Evolutionary conservation across 2,113 vertebrate genomes (phyloP).

Genomic region (Chionis minor): DNA sequence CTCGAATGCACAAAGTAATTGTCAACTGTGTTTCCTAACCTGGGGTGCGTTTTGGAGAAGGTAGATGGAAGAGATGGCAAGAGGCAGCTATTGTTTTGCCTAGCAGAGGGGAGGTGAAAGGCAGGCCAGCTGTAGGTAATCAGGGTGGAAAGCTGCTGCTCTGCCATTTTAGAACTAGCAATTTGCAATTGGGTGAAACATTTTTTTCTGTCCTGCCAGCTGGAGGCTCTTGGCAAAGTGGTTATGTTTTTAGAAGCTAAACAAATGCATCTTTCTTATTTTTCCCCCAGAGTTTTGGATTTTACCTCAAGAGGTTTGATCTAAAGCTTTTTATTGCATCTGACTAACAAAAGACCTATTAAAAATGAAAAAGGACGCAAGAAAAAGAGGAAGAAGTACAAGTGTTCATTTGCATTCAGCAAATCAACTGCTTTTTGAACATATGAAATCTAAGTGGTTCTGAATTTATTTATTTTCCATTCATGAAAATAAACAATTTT

Average conservation of each 20-base stretch:
- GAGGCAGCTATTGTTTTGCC: not conserved
- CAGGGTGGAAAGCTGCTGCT: not conserved
- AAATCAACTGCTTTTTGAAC: constrained; percentile 9
- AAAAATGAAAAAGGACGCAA: constrained; percentile 11
- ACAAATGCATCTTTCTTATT: constrained; percentile 41
- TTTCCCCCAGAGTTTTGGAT: not conserved
- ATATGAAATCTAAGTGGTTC: not conserved
- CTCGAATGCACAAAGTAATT: not conserved
- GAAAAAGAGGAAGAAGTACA: constrained; percentile 11
- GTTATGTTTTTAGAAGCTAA: constrained; percentile 29
- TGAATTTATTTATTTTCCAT: constrained; percentile 11
- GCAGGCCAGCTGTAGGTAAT: constrained; percentile 35
- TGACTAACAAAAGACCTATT: constrained; percentile 24
- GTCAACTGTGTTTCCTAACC: not conserved
- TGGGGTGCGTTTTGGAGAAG: not conserved
- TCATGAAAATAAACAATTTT: constrained; percentile 22
- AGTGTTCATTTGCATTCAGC: not conserved
- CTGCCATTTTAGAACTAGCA: constrained; percentile 24
- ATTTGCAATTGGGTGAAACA: not conserved
- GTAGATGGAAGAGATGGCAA: not conserved
- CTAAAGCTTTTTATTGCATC: not conserved
- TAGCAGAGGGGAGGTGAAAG: not conserved
- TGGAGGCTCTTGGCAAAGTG: constrained; percentile 42
- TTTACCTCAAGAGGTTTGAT: constrained; percentile 23
- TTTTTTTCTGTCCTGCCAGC: constrained; percentile 25